phyloP scores from a whole-genome alignment of 35 echinoderm and acorn worm species.

The Heliocidaris erythrogramma region DNA sequence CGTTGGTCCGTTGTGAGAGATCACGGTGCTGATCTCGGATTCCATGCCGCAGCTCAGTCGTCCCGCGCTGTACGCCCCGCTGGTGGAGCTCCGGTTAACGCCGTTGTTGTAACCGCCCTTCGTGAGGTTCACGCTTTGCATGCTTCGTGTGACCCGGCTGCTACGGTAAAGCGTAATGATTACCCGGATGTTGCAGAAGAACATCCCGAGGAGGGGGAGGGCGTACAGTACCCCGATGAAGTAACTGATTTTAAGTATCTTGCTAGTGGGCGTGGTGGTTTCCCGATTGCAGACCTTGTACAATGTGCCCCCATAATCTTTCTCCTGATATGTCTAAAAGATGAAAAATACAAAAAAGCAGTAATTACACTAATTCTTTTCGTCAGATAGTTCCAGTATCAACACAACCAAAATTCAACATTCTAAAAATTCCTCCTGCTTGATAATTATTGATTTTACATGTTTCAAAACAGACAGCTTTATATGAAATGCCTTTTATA shows the following conservation, averaged over 20 bases:
- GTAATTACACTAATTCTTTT: too few relatives aligned
- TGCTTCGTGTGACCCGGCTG: slow-evolving; percentile 40
- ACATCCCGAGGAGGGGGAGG: slow-evolving; percentile 63
- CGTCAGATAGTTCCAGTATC: too few relatives aligned
- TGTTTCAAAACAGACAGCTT: too few relatives aligned
- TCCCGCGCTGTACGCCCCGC: neutral
- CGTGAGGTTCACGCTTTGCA: slow-evolving; percentile 62
- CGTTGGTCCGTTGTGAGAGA: neutral
- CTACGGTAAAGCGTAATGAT: slow-evolving; percentile 62
- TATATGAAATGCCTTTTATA: too few relatives aligned
- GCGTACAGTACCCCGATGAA: slow-evolving; percentile 59
- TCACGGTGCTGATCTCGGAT: neutral
- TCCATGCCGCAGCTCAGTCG: slow-evolving; percentile 10
- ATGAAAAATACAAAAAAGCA: too few relatives aligned
- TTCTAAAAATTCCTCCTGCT: too few relatives aligned
- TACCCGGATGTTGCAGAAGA: slow-evolving; percentile 56
- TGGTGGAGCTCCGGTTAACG: neutral
- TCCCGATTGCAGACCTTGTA: neutral
- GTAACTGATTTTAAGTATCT: slow-evolving; percentile 38
- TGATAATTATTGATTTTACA: too few relatives aligned
- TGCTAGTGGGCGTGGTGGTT: neutral
- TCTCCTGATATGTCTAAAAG: too few relatives aligned
- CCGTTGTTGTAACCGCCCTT: neutral
- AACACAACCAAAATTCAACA: too few relatives aligned
- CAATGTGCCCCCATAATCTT: neutral